Base-by-base conservation (phyloP, 37 sponge, comb jelly and placozoan species). In the Dysidea cf. avara region DNA sequence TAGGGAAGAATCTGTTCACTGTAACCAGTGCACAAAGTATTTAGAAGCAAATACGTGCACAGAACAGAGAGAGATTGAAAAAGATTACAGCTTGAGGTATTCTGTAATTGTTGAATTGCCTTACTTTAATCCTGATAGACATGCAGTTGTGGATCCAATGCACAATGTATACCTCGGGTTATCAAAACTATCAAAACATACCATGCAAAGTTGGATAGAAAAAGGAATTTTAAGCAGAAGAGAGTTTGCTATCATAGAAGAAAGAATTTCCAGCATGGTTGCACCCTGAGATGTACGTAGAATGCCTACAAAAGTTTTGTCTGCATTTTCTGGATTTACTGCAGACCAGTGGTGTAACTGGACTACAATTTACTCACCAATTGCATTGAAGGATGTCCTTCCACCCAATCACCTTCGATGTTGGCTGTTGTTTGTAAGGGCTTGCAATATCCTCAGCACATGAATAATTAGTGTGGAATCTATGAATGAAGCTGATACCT, bases 271-370 rank as follows among this genome's bases (percentile, higher is more conserved):
- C 12, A 0, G 1, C 0, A 62, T 86, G 57, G 11, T 32, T 17
- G 59, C 69, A 35, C 87, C 87, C 7, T 14, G 51, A 53, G 71
- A 60, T 61, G 69, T 76, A 35, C 81, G 87, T 5, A 24, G 87
- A 40, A 55, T 86, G 11, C 81, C 82, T 51, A 28, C 55, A 37
- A 80, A 65, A 26, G 76, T 87, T 20, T 55, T 59, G 2, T 87
- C 77, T 16, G 61, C 60, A 7, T 81, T 58, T 70, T 57, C 59
- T 64, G 77, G 77, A 17, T 87, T 87, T 50, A 87, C 64, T 22
- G 87, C 87, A 46, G 63, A 79, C 56, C 82, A 87, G 57, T 87
- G 87, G 87, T 50, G 55, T 9, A 81, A 60, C 28, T 87, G 82
- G 82, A 87, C 60, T 39, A 55, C 53, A 24, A 60, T 87, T 22